Evolutionary conservation across 2,113 vertebrate species (phyloP).

Genomic region (Microtus ochrogaster): DNA sequence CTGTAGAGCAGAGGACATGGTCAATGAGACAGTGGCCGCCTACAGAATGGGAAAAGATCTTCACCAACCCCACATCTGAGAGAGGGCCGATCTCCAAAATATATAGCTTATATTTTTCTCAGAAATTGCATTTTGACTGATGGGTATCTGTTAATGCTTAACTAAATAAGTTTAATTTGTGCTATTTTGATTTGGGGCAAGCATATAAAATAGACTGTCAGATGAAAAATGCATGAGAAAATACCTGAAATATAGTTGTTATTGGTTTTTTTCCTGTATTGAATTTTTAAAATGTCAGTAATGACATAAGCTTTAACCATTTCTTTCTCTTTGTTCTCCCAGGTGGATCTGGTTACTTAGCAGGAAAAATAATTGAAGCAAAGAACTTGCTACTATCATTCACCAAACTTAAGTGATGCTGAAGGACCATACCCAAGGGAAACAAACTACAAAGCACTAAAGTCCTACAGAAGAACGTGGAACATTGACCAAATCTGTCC

Average conservation of each 20-base stretch:
- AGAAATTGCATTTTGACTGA: conserved; percentile 66
- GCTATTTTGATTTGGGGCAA: conserved; percentile 45
- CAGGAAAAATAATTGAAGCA: conserved; percentile 93
- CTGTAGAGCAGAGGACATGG: neutral
- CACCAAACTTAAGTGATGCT: conserved; percentile 86
- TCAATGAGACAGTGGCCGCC: neutral
- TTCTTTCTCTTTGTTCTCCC: conserved; percentile 76
- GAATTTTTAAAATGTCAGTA: conserved; percentile 36
- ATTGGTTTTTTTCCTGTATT: conserved; percentile 28
- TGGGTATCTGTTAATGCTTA: conserved; percentile 60
- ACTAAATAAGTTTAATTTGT: conserved; percentile 68
- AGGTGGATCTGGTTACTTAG: conserved; percentile 93
- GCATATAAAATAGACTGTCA: conserved; percentile 48
- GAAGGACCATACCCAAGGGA: neutral
- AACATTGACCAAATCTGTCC: neutral
- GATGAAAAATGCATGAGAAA: conserved; percentile 54
- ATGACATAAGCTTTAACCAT: conserved; percentile 55
- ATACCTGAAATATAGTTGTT: conserved; percentile 57
- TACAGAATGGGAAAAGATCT: neutral
- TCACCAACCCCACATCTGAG: neutral
- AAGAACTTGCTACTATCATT: conserved; percentile 91
- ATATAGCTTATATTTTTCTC: neutral
- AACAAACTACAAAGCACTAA: neutral
- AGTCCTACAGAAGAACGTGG: conserved; percentile 18
- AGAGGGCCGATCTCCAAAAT: neutral